A percentile compares a stretch with the other conserved stretches of the same genome.
Conservation (phyloP, 2,797 vertebrate species). For the Eupleurogrammus muticus region DNA sequence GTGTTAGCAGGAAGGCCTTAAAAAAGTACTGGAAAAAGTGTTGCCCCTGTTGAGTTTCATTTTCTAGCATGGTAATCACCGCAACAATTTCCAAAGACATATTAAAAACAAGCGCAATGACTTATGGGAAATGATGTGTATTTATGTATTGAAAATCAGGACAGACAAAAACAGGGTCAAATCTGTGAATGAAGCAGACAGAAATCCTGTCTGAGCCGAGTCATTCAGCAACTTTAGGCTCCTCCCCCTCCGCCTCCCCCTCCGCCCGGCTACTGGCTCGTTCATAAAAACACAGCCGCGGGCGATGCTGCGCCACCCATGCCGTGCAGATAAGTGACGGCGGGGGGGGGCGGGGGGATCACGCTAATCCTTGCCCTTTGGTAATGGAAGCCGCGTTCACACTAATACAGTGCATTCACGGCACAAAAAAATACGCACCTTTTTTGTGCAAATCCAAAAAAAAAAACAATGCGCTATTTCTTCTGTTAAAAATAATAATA, state of each 20-base stretch:
- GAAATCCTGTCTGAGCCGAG: constrained; percentile 47
- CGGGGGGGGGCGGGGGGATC: constrained; percentile 45
- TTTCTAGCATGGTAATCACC: neutral
- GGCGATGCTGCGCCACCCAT: constrained; percentile 43
- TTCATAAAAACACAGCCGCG: constrained; percentile 38
- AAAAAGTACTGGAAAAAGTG: too few species aligned
- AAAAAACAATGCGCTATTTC: too few species aligned
- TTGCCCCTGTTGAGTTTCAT: neutral
- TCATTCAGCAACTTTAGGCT: constrained; percentile 37
- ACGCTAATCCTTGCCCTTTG: constrained; percentile 61
- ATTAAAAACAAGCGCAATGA: too few species aligned
- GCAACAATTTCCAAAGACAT: neutral
- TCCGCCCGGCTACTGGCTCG: constrained; percentile 20
- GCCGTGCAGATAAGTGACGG: constrained; percentile 47
- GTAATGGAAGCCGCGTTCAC: constrained; percentile 41
- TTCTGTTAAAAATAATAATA: too few species aligned
- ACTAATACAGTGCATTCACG: constrained; percentile 15
- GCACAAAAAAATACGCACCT: constrained; percentile 15
- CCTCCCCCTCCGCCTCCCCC: too few species aligned
- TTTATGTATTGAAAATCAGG: too few species aligned
- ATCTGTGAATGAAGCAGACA: constrained; percentile 35
- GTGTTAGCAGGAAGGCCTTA: too few species aligned
- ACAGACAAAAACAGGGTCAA: constrained; percentile 14
- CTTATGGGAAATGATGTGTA: too few species aligned
- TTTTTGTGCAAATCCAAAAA: neutral